Base-by-base conservation (phyloP, 2,888 invertebrate genomes). In the Drosophila macrospina region DNA sequence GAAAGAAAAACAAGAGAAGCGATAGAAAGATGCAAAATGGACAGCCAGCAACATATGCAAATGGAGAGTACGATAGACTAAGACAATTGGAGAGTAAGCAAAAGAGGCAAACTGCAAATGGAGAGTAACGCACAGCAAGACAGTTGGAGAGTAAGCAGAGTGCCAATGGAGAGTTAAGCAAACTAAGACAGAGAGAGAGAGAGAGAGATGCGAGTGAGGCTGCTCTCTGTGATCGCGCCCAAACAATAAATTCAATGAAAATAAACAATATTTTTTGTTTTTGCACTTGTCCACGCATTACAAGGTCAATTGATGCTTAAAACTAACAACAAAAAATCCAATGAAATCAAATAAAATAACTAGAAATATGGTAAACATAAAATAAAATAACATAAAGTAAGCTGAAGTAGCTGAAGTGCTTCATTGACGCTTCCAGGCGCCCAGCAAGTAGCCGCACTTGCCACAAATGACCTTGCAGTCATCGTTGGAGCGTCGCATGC, bases 401-500 rank as follows among this genome's bases (percentile, higher is more conserved):
- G n/a, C n/a, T n/a, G n/a, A n/a, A n/a, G 10, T 45, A 20, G 0
- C 20, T 1, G 26, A 26, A 8, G 7, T 2, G 6, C 24, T 16
- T 82, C 62, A 83, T 44, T 79, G 76, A 0, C 76, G 75, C 54
- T 89, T 88, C 90, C 89, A 89, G 64, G 77, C 83, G 42, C 90
- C 90, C 56, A 90, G 67, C 56, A 87, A 72, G 54, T 82, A 81
- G 60, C 89, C 90, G 52, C 90, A 90, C 54, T 89, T 89, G 64
- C 80, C 75, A 34, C 90, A 90, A 50, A 89, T 84, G 45, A 90
- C 89, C 75, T 88, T 90, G 66, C 89, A 89, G 20, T 83, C 86
- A 7, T 80, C 65, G 20, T 78, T 69, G 45, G 78, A 62, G 15
- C 88, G 86, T 16, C 78, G 73, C 48, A 77, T 57, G 56, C 88